These are phyloP conservation scores for Eidolon dupreanum DNA, from an alignment of 2,797 vertebrate species.

Conservation along the genomic window DNA sequence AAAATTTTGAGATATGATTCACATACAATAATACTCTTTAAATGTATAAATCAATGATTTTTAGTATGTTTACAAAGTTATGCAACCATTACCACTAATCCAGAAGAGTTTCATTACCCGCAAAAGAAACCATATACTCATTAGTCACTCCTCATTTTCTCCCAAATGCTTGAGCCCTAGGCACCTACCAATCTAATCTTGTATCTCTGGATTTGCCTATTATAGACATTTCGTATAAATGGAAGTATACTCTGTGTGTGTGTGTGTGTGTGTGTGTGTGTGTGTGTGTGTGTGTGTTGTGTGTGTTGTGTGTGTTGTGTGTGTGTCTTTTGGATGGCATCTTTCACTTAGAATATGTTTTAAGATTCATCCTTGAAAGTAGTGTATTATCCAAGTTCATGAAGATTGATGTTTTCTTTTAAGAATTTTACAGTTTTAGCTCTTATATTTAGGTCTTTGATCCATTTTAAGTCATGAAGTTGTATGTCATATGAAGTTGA, in stretches of 20 bases:
- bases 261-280: too few relatives aligned
- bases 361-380: neutral
- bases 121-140: neutral
- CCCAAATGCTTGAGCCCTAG: neutral
- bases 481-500: neutral
- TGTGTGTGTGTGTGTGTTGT: too few relatives aligned
- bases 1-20: neutral
- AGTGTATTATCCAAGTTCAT: neutral
- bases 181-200: neutral
- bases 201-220: neutral
- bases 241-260: neutral
- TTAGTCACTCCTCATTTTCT: neutral
- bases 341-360: neutral
- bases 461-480: neutral
- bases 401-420: neutral
- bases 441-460: neutral
- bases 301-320: too few relatives aligned
- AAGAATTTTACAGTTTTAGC: neutral
- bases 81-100: neutral
- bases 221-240: neutral
- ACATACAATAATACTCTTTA: neutral
- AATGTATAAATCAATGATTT: neutral
- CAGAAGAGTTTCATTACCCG: neutral
- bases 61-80: neutral
- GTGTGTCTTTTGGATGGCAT: too few relatives aligned